Base-by-base conservation (phyloP, 2,113 vertebrate genomes). In the Laticauda colubrina region DNA sequence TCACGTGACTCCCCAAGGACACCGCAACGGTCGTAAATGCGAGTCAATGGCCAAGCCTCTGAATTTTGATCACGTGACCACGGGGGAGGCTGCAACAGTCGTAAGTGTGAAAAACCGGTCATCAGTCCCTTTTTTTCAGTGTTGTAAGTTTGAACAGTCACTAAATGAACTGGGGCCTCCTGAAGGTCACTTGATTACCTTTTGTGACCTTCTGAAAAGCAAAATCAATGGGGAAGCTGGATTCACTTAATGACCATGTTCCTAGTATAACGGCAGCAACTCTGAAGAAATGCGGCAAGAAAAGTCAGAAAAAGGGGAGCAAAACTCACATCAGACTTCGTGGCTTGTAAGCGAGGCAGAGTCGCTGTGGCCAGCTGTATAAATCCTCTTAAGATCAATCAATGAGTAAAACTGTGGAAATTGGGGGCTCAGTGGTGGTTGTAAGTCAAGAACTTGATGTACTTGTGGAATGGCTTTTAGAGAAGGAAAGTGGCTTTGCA, bases 61-160 rank as follows among this genome's bases (percentile, higher is more conserved):
- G 4, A 5, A n/a, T 69, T 5, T 69, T 69, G 26, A n/a, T 14
- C 29, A 26, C 9, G 0, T 29, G 26, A 64, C 11, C 61, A 1
- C 1, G 2, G 1, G 12, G 29, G 4, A n/a, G n/a, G 64, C 4
- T n/a, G 12, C 29, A 15, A 15, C 4, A 0, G 64, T 5, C 12
- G 0, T n/a, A 69, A n/a, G 29, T n/a, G 12, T n/a, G 64, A 69
- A n/a, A 69, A n/a, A 69, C 1, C 0, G 0, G 3, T 5, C 29
- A 12, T 64, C 12, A 14, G 26, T n/a, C 61, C 29, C 29, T n/a
- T 69, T n/a, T n/a, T 69, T 15, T 9, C 23, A n/a, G 12, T 6
- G 4, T 15, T 2, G 1, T 15, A 69, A n/a, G 11, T n/a, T 69
- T n/a, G 24, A 61, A 26, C 3, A 29, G 61, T 69, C 26, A n/a